Base-by-base conservation (phyloP, 2,888 invertebrate genomes). In the Scrobipalpa atriplicella region DNA sequence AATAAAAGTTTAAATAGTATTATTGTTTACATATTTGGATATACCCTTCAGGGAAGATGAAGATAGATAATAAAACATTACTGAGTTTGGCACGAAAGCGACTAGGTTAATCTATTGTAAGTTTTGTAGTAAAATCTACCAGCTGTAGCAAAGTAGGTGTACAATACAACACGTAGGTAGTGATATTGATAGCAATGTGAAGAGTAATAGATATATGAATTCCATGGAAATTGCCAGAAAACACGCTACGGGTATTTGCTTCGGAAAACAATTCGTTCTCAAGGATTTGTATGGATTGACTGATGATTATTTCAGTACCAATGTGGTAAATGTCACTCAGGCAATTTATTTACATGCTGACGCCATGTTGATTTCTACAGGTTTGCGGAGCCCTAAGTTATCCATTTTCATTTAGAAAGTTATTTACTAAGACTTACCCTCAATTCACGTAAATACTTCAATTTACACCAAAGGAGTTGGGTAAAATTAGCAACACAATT, bases 401-500 rank as follows among this genome's bases (percentile, higher is more conserved):
- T 74, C 78, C 70, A 70, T 68, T 73, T 74, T 68, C 67, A 74
- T 76, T 69, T 76, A 78, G 72, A 75, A 72, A 75, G 74, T 75
- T 77, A 71, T 71, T 71, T 73, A 77, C 8, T 74, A 64, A 68
- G 73, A 91, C 92, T 92, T 87, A 92, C 92, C 91, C 90, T 92
- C 77, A 92, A 80, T 74, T 90, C 91, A 81, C 92, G 84, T 82
- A 92, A 82, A 81, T 91, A 87, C 86, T 90, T 92, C 81, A 95
- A 87, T 93, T 94, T 94, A 86, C 92, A 93, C 94, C 95, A 95
- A 86, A 94, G 85, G 75, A 90, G 85, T 86, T 93, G 93, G 76
- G 94, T 93, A 77, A 94, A 93, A 89, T 93, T 93, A 77, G 93
- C 89, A 80, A 94, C 85, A 84, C 94, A 94, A 92, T 95, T 94